A percentile compares a stretch with the other conserved stretches of the same genome.
Conservation (phyloP, 2,113 vertebrate species). For the Ursus arctos region DNA sequence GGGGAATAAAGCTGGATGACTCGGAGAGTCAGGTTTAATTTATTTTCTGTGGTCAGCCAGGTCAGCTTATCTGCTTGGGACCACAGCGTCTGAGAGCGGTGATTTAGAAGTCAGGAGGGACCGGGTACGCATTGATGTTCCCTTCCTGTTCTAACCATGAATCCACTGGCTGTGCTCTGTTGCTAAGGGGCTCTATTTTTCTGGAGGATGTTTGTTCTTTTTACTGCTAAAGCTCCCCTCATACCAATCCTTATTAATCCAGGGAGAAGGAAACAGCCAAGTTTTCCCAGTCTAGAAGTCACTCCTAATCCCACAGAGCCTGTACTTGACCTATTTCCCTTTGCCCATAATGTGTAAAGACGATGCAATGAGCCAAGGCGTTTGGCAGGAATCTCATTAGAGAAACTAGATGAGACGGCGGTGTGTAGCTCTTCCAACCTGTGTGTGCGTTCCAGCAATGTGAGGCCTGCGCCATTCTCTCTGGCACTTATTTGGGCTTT, state of each 20-base stretch:
- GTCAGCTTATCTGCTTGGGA: too few relatives aligned
- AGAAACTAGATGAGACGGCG: not conserved
- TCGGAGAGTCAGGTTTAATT: not conserved
- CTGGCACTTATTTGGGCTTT: too few relatives aligned
- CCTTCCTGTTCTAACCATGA: not conserved
- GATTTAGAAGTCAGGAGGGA: not conserved
- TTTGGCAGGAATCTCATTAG: not conserved
- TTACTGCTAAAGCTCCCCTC: not conserved
- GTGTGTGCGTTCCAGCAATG: not conserved
- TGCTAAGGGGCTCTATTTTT: not conserved
- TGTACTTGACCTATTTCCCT: not conserved
- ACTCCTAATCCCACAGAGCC: not conserved
- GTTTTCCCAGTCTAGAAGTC: not conserved
- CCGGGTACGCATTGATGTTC: accelerated
- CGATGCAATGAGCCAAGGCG: not conserved
- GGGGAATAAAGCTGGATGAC: not conserved
- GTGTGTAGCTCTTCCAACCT: not conserved
- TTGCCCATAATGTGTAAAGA: not conserved
- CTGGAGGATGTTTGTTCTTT: not conserved
- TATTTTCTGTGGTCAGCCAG: not conserved
- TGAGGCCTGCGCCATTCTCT: accelerated
- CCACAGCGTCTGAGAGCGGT: not conserved
- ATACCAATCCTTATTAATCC: not conserved
- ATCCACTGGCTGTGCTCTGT: accelerated
- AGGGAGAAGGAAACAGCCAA: accelerated